phyloP scores from a whole-genome alignment of 2,888 invertebrate species.

The Amiota mariae region DNA sequence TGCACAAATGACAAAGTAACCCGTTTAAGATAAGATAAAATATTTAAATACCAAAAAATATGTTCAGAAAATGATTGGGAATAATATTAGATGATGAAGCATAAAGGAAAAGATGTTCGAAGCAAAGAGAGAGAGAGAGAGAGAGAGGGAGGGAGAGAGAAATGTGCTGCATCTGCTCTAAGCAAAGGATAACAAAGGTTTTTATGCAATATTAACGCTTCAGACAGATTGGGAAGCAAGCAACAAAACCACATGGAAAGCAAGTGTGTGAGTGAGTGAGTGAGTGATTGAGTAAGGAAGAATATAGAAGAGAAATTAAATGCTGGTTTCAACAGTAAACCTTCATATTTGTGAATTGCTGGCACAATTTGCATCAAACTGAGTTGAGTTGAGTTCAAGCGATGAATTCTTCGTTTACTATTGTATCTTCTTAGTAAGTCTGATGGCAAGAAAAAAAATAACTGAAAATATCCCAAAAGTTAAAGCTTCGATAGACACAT shows the following conservation, averaged over 20 bases:
- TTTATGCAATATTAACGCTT: constrained; percentile 10
- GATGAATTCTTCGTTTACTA: neutral
- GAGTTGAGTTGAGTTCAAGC: neutral
- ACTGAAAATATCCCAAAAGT: constrained; percentile 28
- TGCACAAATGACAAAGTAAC: constrained; percentile 5
- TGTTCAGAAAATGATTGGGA: neutral
- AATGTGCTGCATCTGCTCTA: neutral
- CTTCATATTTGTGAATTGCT: too few relatives aligned
- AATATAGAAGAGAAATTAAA: neutral
- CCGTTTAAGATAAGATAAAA: constrained; percentile 1
- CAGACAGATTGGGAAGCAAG: constrained; percentile 12
- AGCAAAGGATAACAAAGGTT: neutral
- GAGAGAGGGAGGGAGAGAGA: too few relatives aligned
- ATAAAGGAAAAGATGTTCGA: neutral
- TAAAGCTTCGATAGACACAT: constrained; percentile 66
- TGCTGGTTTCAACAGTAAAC: neutral
- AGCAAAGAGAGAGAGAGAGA: too few relatives aligned
- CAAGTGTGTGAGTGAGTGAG: neutral
- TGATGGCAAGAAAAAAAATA: constrained; percentile 37
- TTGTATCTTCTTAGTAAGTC: neutral
- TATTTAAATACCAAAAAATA: constrained; percentile 12
- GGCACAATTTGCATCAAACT: neutral
- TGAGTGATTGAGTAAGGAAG: neutral
- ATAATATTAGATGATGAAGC: neutral
- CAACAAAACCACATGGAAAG: neutral